Percentiles rank a stretch among this genome's conserved stretches.
Conservation (phyloP, 1,140 invertebrate species). For the Metaphire vulgaris region DNA sequence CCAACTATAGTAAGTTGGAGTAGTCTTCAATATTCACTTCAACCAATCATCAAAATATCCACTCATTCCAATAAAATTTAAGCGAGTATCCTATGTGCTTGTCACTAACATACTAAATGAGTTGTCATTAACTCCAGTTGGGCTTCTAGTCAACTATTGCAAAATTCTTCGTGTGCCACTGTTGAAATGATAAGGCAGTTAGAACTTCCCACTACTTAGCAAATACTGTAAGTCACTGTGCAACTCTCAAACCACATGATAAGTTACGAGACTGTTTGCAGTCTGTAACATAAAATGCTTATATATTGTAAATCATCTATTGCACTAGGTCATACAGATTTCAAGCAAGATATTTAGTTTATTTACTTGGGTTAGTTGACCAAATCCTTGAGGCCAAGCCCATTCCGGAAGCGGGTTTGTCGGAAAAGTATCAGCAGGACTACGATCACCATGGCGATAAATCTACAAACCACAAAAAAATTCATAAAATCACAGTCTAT, state of each 20-base stretch:
- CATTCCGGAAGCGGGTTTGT: conserved; percentile 11
- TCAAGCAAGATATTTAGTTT: neutral
- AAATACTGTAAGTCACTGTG: neutral
- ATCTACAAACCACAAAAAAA: conserved; percentile 13
- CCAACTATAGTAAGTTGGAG: too few relatives aligned
- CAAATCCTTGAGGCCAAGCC: conserved; percentile 25
- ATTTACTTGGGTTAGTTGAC: conserved; percentile 18
- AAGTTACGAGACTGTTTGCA: neutral
- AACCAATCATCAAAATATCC: too few relatives aligned
- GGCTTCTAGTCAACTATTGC: too few relatives aligned
- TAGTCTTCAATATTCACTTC: too few relatives aligned
- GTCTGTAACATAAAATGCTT: neutral
- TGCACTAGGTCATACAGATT: neutral
- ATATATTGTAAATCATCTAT: neutral
- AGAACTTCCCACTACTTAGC: neutral
- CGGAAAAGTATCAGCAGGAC: conserved; percentile 18
- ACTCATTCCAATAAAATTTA: too few relatives aligned
- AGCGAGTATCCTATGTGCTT: too few relatives aligned
- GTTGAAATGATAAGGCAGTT: too few relatives aligned
- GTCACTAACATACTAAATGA: too few relatives aligned
- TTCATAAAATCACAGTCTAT: too few relatives aligned
- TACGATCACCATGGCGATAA: conserved; percentile 28
- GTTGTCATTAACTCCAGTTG: too few relatives aligned
- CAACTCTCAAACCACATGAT: neutral
- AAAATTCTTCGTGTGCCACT: too few relatives aligned